Evolutionary conservation across 2,888 invertebrate genomes (phyloP).

Genomic region (Deilephila porcellus): DNA sequence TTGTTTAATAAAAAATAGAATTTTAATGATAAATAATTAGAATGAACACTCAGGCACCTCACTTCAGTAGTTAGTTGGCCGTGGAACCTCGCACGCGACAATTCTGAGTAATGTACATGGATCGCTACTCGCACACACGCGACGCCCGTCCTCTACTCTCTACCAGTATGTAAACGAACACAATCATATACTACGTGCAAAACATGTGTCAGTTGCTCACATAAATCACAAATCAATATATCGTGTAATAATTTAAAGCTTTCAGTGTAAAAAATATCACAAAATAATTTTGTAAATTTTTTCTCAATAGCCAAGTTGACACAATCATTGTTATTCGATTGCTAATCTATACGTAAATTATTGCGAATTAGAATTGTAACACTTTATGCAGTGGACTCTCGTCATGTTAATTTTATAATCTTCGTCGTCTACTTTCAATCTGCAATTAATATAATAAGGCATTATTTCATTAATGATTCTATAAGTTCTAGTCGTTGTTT

Average conservation of each 20-base stretch:
- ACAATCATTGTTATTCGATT: constrained; percentile 32
- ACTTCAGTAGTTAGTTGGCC: constrained; percentile 68
- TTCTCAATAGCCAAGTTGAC: constrained; percentile 50
- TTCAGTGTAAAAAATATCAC: constrained; percentile 67
- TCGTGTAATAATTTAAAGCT: constrained; percentile 57
- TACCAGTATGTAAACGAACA: constrained; percentile 35
- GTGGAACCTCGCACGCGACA: constrained; percentile 71
- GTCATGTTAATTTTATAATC: background rate
- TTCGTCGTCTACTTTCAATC: background rate
- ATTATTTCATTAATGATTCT: background rate
- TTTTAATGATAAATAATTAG: constrained; percentile 40
- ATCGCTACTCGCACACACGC: background rate
- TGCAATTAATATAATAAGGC: constrained; percentile 2
- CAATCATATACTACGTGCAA: constrained; percentile 43
- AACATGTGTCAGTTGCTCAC: constrained; percentile 45
- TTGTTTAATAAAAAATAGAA: background rate
- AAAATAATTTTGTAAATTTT: constrained; percentile 61
- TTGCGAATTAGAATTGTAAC: constrained; percentile 8
- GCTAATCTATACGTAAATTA: constrained; percentile 13
- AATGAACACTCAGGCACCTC: constrained; percentile 83
- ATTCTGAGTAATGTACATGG: background rate
- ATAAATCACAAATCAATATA: constrained; percentile 32
- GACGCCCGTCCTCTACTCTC: background rate
- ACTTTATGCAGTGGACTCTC: constrained; percentile 10
- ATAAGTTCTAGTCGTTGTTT: constrained; percentile 1